Percentiles rank a stretch among this genome's conserved stretches.
Evolutionary conservation across 2,113 vertebrate genomes (phyloP).

Genomic region (Siniperca chuatsi): DNA sequence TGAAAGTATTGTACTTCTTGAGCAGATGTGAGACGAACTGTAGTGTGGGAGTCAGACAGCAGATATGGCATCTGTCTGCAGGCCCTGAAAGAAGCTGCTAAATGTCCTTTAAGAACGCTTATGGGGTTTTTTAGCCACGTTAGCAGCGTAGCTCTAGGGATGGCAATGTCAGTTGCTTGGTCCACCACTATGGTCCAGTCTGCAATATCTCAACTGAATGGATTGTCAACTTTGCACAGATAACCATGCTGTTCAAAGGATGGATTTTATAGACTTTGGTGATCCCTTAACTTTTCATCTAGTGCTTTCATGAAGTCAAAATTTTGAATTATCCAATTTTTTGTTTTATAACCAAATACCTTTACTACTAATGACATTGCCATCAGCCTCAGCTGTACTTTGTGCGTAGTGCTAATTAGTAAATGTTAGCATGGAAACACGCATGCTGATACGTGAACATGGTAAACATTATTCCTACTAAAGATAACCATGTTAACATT

Average conservation of each 20-base stretch:
- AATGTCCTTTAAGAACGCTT: background rate
- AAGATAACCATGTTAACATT: no score
- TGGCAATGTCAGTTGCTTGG: background rate
- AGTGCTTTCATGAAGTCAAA: no score
- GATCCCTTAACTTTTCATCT: background rate
- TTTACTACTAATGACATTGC: background rate
- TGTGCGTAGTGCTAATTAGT: no score
- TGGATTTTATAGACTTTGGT: no score
- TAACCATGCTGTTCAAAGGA: background rate
- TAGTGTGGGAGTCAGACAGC: background rate
- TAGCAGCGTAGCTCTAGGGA: background rate
- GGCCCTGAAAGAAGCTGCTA: background rate
- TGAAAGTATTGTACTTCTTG: background rate
- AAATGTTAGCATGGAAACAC: no score
- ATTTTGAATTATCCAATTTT: background rate
- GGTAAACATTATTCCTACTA: no score
- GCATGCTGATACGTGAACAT: no score
- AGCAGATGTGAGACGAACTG: constrained; percentile 50
- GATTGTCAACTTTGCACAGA: background rate
- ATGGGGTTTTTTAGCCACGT: background rate
- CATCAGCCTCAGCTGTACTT: background rate
- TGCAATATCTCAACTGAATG: background rate
- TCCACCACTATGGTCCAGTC: background rate
- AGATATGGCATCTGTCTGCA: background rate
- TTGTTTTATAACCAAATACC: background rate